Percentiles rank a stretch among this genome's conserved stretches.
Evolutionary conservation across 2,113 vertebrate species (phyloP).

Genomic region (Tretioscincus oriximinensis): DNA sequence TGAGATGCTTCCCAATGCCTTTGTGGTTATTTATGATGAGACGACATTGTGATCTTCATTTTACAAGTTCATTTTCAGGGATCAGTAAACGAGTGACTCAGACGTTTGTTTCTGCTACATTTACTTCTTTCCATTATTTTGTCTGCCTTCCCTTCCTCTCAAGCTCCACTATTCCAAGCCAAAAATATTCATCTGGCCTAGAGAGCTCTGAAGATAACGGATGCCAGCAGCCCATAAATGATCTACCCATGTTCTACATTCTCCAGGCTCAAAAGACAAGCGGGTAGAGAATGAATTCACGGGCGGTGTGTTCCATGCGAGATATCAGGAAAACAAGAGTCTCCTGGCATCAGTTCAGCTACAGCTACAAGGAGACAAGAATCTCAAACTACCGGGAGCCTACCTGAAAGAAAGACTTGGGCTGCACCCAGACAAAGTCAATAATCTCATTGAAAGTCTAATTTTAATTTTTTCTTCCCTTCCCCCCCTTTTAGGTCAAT

Average conservation of each 20-base stretch:
- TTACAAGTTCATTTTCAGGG: neutral
- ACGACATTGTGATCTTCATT: neutral
- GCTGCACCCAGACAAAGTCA: too few species aligned
- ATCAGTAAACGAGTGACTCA: conserved; percentile 7
- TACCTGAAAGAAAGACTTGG: neutral
- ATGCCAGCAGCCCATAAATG: conserved; percentile 35
- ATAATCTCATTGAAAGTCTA: too few species aligned
- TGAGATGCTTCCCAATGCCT: neutral
- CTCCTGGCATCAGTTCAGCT: neutral
- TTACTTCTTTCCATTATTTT: conserved; percentile 17
- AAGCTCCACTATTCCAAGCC: neutral
- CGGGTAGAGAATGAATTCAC: conserved; percentile 32
- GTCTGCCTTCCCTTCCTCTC: neutral
- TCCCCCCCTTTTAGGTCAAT: too few species aligned
- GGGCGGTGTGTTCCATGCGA: conserved; percentile 31
- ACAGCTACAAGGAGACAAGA: neutral
- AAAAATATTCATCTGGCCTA: conserved; percentile 21
- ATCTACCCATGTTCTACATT: conserved; percentile 36
- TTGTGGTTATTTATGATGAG: neutral
- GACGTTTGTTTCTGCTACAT: conserved; percentile 7
- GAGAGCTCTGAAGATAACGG: conserved; percentile 33
- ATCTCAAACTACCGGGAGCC: too few species aligned
- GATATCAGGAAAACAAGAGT: neutral
- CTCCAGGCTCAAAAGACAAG: conserved; percentile 16
- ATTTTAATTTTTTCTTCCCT: too few species aligned